Percentiles rank a stretch among this genome's conserved stretches.
These are phyloP conservation scores for Nothocercus julius DNA, from an alignment of 2,113 vertebrate species.

Conservation along the genomic window DNA sequence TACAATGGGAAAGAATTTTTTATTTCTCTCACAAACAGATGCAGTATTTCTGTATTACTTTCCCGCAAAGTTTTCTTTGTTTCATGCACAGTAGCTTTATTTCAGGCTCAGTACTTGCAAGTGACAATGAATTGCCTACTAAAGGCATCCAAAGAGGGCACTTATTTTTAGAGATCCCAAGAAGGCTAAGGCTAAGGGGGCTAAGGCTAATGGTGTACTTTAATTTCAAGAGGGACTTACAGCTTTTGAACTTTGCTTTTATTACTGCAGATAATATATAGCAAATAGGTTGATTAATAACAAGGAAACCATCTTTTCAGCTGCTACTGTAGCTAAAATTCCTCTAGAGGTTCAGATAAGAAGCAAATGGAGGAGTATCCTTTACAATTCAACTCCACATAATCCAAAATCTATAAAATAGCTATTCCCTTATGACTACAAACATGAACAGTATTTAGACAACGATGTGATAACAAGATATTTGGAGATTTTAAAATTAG, in stretches of 20 bases:
- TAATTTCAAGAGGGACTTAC: constrained; percentile 15
- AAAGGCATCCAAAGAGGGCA: neutral
- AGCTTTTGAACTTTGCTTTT: constrained; percentile 49
- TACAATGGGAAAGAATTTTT: neutral
- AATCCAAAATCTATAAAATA: neutral
- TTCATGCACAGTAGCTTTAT: neutral
- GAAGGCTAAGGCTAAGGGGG: neutral
- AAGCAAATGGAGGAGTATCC: neutral
- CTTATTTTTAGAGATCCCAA: constrained; percentile 19
- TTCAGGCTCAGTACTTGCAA: neutral
- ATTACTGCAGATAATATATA: constrained; percentile 2
- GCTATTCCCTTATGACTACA: neutral
- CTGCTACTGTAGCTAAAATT: neutral
- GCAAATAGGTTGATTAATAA: constrained; percentile 1
- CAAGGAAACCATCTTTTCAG: neutral
- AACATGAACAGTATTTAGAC: neutral
- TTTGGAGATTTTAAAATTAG: neutral
- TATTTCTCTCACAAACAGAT: neutral
- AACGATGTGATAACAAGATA: neutral
- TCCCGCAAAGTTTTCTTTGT: neutral
- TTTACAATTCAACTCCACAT: neutral
- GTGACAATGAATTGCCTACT: neutral
- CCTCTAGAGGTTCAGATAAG: neutral
- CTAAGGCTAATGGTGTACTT: neutral
- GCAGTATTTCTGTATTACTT: neutral